Conservation (phyloP, 2,888 invertebrate species). For the Plagiodera versicolora region DNA sequence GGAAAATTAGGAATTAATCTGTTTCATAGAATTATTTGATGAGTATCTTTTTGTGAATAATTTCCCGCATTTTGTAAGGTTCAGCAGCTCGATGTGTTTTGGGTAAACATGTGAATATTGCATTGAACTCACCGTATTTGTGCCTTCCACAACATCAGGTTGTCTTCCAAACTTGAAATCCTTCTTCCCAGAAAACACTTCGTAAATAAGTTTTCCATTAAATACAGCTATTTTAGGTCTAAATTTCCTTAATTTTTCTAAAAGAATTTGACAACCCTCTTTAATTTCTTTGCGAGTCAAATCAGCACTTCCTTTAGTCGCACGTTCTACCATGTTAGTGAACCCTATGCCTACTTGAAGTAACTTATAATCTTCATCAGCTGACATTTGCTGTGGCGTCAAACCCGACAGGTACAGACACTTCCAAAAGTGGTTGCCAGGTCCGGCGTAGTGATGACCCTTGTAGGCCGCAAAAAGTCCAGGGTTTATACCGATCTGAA, state of each 20-base stretch:
- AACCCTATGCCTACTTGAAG: conserved; percentile 95
- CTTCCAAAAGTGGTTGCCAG: conserved; percentile 99
- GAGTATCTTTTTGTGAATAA: no score
- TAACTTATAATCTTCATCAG: conserved; percentile 93
- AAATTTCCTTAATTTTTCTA: conserved; percentile 88
- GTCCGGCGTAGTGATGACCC: conserved; percentile 98
- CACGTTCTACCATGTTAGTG: conserved; percentile 95
- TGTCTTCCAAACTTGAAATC: conserved; percentile 97
- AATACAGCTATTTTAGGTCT: conserved; percentile 96
- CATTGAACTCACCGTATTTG: conserved; percentile 77
- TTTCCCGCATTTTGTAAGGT: no score
- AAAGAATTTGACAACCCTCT: conserved; percentile 85
- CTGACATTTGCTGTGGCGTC: conserved; percentile 93
- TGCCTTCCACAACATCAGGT: conserved; percentile 89
- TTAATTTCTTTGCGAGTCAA: conserved; percentile 91
- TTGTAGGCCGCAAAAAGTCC: conserved; percentile 96
- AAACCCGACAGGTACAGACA: conserved; percentile 93
- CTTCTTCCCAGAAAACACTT: conserved; percentile 96
- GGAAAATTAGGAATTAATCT: no score
- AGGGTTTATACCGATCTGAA: conserved; percentile 96
- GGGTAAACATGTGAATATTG: no score
- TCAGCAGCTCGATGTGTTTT: no score
- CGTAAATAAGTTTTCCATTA: conserved; percentile 98
- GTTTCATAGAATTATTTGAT: no score
- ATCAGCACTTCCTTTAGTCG: conserved; percentile 95